These are phyloP conservation scores for Bellardia pandia DNA, from an alignment of 2,888 invertebrate species.

Conservation along the genomic window DNA sequence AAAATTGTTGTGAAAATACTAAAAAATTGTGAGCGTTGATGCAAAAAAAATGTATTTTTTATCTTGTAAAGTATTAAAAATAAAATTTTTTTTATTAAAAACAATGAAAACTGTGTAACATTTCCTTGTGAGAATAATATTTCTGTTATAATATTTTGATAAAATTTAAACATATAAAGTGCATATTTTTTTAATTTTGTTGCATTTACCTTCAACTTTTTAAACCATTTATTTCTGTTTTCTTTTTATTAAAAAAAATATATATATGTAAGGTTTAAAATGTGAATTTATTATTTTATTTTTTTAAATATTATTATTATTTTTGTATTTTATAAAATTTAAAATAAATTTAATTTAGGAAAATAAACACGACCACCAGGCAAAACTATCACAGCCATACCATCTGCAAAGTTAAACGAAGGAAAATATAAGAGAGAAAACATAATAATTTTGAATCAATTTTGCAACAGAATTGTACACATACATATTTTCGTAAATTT, in stretches of 20 bases:
- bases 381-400: slow-evolving; percentile 79
- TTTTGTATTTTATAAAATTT: slow-evolving; percentile 48
- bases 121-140: neutral
- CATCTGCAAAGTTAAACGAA: slow-evolving; percentile 78
- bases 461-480: slow-evolving; percentile 21
- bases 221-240: neutral
- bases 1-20: neutral
- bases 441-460: slow-evolving; percentile 55
- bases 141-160: neutral
- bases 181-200: slow-evolving; percentile 14
- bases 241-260: slow-evolving; percentile 14
- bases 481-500: slow-evolving; percentile 1
- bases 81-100: neutral
- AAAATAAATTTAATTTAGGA: slow-evolving; percentile 76
- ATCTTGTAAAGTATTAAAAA: neutral
- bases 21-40: neutral
- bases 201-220: slow-evolving; percentile 53
- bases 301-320: neutral
- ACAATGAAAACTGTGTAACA: neutral
- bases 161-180: slow-evolving; percentile 13
- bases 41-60: neutral
- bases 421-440: slow-evolving; percentile 67
- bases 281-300: neutral
- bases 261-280: slow-evolving; percentile 19
- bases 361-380: slow-evolving; percentile 79